phyloP scores from a whole-genome alignment of 35 echinoderm and acorn worm species.

The Heliocidaris erythrogramma region DNA sequence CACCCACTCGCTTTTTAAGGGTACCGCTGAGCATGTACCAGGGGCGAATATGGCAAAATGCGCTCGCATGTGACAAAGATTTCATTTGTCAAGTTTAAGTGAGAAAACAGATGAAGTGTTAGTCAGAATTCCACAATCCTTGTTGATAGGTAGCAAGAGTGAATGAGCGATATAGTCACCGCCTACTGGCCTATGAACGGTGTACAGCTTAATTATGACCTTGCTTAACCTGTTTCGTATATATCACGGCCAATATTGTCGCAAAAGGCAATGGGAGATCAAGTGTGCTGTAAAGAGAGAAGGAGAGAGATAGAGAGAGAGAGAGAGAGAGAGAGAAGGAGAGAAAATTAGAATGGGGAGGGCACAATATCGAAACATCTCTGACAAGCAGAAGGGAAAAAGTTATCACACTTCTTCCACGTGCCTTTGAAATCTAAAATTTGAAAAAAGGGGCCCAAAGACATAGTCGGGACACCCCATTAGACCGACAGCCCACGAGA shows the following conservation, averaged over 20 bases:
- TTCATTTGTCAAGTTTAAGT: slow-evolving; percentile 2
- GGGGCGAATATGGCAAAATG: not conserved
- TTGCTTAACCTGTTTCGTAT: not conserved
- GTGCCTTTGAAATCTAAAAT: too few relatives aligned
- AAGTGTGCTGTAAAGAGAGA: too few relatives aligned
- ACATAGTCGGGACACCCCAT: too few relatives aligned
- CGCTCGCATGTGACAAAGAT: not conserved
- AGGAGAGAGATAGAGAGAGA: too few relatives aligned
- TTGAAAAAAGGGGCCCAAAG: too few relatives aligned
- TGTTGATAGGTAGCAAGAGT: not conserved
- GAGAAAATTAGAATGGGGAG: too few relatives aligned
- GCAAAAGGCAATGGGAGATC: not conserved
- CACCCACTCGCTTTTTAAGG: not conserved
- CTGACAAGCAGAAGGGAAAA: too few relatives aligned
- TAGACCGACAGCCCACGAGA: too few relatives aligned
- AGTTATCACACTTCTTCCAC: too few relatives aligned
- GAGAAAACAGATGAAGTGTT: slow-evolving; percentile 17
- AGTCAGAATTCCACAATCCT: not conserved
- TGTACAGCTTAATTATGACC: not conserved
- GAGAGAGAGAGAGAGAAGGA: too few relatives aligned
- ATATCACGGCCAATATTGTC: not conserved
- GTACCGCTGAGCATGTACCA: not conserved
- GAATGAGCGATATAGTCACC: not conserved
- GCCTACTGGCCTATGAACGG: not conserved
- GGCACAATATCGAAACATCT: too few relatives aligned